phyloP scores from a whole-genome alignment of 1,140 invertebrate genomes.

The Hylaeus anthracinus region DNA sequence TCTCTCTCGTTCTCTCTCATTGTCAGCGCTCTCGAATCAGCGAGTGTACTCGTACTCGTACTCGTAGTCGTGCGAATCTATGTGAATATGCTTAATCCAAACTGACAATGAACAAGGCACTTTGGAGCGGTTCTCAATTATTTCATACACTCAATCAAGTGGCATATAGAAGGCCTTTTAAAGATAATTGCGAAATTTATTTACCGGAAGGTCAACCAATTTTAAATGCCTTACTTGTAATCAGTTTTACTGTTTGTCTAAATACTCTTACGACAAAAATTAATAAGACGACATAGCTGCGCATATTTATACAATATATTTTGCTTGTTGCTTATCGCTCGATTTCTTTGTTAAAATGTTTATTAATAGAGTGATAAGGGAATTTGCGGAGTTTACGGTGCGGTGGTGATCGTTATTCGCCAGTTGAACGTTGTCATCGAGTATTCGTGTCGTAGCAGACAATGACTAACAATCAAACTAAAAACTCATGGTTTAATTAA shows the following conservation, averaged over 20 bases:
- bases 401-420: no score
- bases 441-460: slow-evolving; percentile 26
- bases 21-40: neutral
- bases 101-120: slow-evolving; percentile 31
- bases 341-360: no score
- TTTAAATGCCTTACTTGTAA: neutral
- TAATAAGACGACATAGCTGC: neutral
- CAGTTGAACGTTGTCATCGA: slow-evolving; percentile 22
- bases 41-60: neutral
- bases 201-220: slow-evolving; percentile 13
- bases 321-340: no score
- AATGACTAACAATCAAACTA: slow-evolving; percentile 12
- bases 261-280: neutral
- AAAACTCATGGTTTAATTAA: slow-evolving; percentile 67
- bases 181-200: slow-evolving; percentile 54
- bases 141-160: slow-evolving; percentile 38
- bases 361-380: no score
- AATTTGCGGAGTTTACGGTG: no score
- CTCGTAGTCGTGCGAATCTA: slow-evolving; percentile 42
- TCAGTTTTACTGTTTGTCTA: neutral
- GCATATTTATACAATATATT: no score
- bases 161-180: slow-evolving; percentile 46
- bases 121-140: slow-evolving; percentile 60
- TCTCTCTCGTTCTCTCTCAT: slow-evolving; percentile 19
- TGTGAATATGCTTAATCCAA: slow-evolving; percentile 64